Evolutionary conservation across 2,113 vertebrate genomes (phyloP).

Genomic region (mouse (Mus musculus)): GRCm39 chr4:105433501-105434000

Average conservation of each 20-base stretch:
- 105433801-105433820: not conserved
- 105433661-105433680: too few relatives aligned
- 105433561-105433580: not conserved
- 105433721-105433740: not conserved
- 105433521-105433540: not conserved
- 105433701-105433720: too few relatives aligned
- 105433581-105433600: not conserved
- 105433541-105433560: slow-evolving; percentile 3
- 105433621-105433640: not conserved
- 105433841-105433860: slow-evolving; percentile 25
- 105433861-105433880: slow-evolving; percentile 40
- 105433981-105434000: slow-evolving; percentile 7
- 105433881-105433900: not conserved
- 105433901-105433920: not conserved
- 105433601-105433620: not conserved
- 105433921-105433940: not conserved
- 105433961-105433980: slow-evolving; percentile 16
- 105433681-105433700: too few relatives aligned
- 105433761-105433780: not conserved
- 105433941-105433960: slow-evolving; percentile 3
- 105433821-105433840: not conserved
- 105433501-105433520: not conserved
- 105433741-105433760: not conserved
- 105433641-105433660: not conserved
- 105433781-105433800: not conserved